These are phyloP conservation scores for Charina bottae DNA, from an alignment of 2,113 vertebrate genomes.

Conservation along the genomic window DNA sequence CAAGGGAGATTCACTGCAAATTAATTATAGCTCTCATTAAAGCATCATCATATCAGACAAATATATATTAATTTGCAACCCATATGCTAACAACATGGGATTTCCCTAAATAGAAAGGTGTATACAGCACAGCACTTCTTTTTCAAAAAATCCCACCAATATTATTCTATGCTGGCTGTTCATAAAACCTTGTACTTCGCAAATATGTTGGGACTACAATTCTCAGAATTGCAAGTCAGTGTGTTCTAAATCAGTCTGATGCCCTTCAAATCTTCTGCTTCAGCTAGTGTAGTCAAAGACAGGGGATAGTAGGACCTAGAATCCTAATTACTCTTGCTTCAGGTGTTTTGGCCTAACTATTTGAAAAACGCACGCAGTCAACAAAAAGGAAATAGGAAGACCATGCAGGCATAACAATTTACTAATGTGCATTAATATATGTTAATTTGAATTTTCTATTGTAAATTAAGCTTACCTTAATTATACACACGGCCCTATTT, in stretches of 20 bases:
- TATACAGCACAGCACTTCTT: background rate
- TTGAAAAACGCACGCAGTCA: background rate
- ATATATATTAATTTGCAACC: background rate
- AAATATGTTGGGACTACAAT: background rate
- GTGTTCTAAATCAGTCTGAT: background rate
- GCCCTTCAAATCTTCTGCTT: background rate
- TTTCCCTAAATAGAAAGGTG: background rate
- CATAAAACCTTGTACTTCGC: background rate
- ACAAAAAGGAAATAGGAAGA: conserved; percentile 38
- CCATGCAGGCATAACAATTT: conserved; percentile 41
- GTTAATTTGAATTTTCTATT: conserved; percentile 56
- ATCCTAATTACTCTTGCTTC: background rate
- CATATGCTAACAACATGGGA: background rate
- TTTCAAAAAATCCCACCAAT: background rate
- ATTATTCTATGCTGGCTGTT: background rate
- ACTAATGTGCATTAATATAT: conserved; percentile 39
- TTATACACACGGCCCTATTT: conserved; percentile 17
- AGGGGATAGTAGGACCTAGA: background rate
- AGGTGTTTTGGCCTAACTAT: conserved; percentile 19
- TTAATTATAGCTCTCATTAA: background rate
- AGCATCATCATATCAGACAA: background rate
- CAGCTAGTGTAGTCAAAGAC: background rate
- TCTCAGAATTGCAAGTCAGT: background rate
- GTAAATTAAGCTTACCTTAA: conserved; percentile 57
- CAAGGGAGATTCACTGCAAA: background rate